These are phyloP conservation scores for Drosophila rufa DNA, from an alignment of 1,140 invertebrate species.

Conservation along the genomic window DNA sequence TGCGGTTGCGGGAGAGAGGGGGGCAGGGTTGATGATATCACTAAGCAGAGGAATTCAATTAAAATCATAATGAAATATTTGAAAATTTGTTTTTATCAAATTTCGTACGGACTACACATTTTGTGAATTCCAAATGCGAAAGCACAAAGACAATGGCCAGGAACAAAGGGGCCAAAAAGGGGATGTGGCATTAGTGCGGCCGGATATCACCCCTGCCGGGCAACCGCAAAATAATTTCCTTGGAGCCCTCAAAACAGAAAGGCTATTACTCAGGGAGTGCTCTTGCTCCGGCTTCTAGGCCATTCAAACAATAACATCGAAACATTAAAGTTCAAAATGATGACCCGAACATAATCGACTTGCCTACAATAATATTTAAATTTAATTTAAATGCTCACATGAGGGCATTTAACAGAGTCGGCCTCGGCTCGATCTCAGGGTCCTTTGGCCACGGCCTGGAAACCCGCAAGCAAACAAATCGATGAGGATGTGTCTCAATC, in stretches of 20 bases:
- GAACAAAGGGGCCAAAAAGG: conserved; percentile 52
- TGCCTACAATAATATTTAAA: conserved; percentile 84
- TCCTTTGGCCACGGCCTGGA: conserved; percentile 7
- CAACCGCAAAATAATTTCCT: conserved; percentile 57
- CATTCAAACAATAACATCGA: conserved; percentile 71
- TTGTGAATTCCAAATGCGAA: conserved; percentile 61
- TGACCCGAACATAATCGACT: conserved; percentile 80
- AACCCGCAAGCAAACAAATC: conserved; percentile 67
- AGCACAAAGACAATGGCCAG: conserved; percentile 38
- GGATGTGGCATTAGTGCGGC: conserved; percentile 16
- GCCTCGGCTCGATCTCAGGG: conserved; percentile 1
- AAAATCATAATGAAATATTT: conserved; percentile 82
- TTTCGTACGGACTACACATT: conserved; percentile 68
- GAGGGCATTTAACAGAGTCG: conserved; percentile 61
- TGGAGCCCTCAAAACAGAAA: conserved; percentile 58
- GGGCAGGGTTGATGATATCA: conserved; percentile 2
- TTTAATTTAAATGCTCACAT: conserved; percentile 85
- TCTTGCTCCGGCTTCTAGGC: not conserved
- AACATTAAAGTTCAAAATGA: conserved; percentile 79
- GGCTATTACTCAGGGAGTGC: conserved; percentile 38
- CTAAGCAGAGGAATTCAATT: conserved; percentile 70
- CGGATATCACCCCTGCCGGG: conserved; percentile 11
- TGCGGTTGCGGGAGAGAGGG: not conserved
- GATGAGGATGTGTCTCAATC: conserved; percentile 66
- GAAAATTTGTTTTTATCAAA: conserved; percentile 73